phyloP scores from a whole-genome alignment of 2,888 invertebrate genomes.

The Resseliella maxima region DNA sequence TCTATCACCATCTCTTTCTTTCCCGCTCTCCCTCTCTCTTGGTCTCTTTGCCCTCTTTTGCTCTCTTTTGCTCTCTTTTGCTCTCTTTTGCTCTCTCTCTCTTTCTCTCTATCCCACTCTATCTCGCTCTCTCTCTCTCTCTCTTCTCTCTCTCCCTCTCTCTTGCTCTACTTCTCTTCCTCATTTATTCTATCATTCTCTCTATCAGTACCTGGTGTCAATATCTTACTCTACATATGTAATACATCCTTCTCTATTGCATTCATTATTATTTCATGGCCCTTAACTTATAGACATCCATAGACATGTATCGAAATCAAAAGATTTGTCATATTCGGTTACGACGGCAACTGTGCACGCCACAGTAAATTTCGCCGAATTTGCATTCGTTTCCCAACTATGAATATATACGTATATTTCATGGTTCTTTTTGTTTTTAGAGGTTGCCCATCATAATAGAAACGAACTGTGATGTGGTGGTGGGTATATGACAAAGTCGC shows the following conservation, averaged over 20 bases:
- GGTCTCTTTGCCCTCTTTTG: background rate
- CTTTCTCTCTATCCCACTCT: too few species aligned
- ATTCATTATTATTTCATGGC: too few species aligned
- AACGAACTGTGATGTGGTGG: background rate
- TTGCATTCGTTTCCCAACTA: constrained; percentile 38
- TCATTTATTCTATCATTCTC: too few species aligned
- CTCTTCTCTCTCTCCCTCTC: background rate
- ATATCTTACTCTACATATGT: too few species aligned
- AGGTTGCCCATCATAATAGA: constrained; percentile 15
- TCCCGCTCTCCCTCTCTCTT: too few species aligned
- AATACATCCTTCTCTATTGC: too few species aligned
- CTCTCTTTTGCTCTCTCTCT: background rate
- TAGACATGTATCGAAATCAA: background rate
- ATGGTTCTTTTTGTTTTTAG: background rate
- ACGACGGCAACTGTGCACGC: constrained; percentile 35
- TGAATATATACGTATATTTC: too few species aligned
- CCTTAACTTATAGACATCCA: too few species aligned
- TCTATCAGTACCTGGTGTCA: too few species aligned
- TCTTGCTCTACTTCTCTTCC: background rate
- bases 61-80: background rate
- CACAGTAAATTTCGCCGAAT: background rate
- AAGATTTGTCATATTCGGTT: constrained; percentile 16
- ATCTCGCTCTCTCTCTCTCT: background rate
- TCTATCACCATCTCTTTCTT: too few species aligned
- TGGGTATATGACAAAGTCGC: background rate